Base-by-base conservation (phyloP, 2,113 vertebrate genomes). In the Felis chaus region DNA sequence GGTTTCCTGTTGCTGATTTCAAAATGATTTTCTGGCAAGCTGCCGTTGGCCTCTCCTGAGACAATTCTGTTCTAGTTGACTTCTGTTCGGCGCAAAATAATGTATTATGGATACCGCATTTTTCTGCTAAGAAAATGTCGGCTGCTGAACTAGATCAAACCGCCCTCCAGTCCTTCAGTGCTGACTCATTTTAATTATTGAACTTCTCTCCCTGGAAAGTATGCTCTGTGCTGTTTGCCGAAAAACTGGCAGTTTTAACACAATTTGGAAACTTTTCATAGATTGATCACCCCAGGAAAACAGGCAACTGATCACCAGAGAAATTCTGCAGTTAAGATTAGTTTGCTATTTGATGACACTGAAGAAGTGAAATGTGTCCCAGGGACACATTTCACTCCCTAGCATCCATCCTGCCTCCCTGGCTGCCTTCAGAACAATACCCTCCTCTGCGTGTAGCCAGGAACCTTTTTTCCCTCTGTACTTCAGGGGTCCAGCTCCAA, bases 111-210 rank as follows among this genome's bases (percentile, higher is more conserved):
- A 98, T 95, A 97, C 78, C 97, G 98, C 95, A 69, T 89, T 98
- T 98, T 98, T 84, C 94, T 98, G 95, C 98, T 98, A 97, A 97
- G 96, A 98, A 98, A 98, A 97, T 94, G 96, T 98, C 95, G 95
- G 95, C 96, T 98, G 96, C 97, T 98, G 96, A 98, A 97, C 89
- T 98, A 98, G 97, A 98, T 99, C 98, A 98, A 98, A 98, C 96
- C 91, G 87, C 98, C 97, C 96, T 98, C 92, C 95, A 95, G 84
- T 2, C 66, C 96, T 97, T 98, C 96, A 39, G 94, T 97, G 98
- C 97, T 98, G 98, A 98, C 97, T 98, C 98, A 98, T 98, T 99
- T 99, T 98, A 99, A 99, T 98, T 99, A 99, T 98, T 99, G 98
- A 99, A 98, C 96, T 85, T 96, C 95, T 98, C 97, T 99, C 96